Conservation (phyloP, 1,140 invertebrate genomes). For the Portunus trituberculatus region DNA sequence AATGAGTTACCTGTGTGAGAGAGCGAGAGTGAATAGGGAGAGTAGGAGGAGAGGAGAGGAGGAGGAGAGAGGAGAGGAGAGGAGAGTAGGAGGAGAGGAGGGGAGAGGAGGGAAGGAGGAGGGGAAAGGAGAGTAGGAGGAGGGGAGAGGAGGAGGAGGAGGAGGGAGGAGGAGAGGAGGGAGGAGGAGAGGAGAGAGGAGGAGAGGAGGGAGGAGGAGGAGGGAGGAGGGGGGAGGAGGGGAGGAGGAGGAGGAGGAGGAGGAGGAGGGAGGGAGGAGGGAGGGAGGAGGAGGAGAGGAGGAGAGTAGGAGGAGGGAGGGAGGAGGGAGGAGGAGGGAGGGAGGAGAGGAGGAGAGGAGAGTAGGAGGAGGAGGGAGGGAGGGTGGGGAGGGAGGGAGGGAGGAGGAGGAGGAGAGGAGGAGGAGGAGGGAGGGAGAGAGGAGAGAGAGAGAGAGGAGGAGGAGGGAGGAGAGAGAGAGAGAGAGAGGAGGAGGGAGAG, state of each 20-base stretch:
- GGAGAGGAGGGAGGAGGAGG: not conserved
- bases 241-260: not conserved
- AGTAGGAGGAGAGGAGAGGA: constrained; percentile 98
- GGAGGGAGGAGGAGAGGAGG: not conserved
- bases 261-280: not conserved
- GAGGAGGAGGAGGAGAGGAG: not conserved
- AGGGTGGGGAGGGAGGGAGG: not conserved
- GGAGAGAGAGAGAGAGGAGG: not conserved
- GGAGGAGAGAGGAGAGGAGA: constrained; percentile 81
- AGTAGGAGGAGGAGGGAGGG: not conserved
- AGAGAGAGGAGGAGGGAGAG: no score
- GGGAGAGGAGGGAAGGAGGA: constrained; percentile 96
- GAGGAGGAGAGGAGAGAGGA: not conserved
- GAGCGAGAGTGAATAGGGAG: constrained; percentile 92
- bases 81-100: no score
- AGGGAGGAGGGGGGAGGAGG: not conserved
- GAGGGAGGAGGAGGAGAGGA: not conserved
- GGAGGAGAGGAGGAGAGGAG: not conserved
- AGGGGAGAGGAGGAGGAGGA: constrained; percentile 82
- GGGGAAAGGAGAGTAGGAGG: constrained; percentile 99
- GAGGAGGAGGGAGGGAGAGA: not conserved
- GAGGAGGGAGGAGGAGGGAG: not conserved
- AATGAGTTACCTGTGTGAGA: constrained; percentile 90
- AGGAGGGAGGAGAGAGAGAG: not conserved
- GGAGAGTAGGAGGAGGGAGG: not conserved